Evolutionary conservation across 2,113 vertebrate species (phyloP).

Genomic region (Uropsilus gracilis): DNA sequence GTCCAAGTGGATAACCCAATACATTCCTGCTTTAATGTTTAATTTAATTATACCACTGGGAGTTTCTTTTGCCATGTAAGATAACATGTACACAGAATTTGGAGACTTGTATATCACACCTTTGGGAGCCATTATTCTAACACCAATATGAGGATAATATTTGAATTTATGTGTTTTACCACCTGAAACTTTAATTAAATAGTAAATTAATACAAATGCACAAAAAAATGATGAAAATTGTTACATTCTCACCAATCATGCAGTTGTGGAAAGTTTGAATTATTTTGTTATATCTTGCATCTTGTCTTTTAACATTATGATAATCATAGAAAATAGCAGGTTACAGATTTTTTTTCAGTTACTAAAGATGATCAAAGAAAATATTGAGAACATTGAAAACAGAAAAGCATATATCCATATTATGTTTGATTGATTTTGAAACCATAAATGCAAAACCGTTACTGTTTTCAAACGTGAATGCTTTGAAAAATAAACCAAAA

Average conservation of each 20-base stretch:
- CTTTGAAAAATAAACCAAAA: conserved; percentile 15
- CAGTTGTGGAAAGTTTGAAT: not conserved
- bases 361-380: not conserved
- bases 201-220: not conserved
- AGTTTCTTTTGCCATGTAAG: not conserved
- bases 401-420: not conserved
- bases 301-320: not conserved
- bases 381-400: not conserved
- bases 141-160: not conserved
- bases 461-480: not conserved
- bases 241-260: not conserved
- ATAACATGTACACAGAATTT: not conserved
- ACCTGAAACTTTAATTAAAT: not conserved
- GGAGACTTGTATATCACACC: not conserved
- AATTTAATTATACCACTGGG: not conserved
- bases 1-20: not conserved
- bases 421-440: not conserved
- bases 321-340: not conserved
- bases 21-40: not conserved
- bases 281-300: not conserved
- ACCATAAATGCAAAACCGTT: not conserved
- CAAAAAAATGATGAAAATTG: not conserved
- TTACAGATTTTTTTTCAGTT: not conserved
- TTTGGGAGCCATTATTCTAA: not conserved
- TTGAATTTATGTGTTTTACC: not conserved